Evolutionary conservation across 2,113 vertebrate genomes (phyloP).

Genomic region (Otolemur garnettii): DNA sequence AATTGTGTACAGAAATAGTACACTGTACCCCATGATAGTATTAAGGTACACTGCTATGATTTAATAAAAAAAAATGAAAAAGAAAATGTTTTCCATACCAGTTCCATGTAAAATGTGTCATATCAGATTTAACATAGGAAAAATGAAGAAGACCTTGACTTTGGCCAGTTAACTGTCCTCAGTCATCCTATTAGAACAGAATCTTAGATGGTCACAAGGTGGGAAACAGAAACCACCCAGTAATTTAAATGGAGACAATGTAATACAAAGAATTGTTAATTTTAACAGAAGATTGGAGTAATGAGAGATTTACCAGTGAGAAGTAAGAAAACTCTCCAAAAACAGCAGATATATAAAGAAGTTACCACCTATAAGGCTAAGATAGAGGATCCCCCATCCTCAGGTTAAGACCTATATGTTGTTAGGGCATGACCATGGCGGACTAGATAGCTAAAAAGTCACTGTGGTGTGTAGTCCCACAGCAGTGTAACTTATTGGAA

Average conservation of each 20-base stretch:
- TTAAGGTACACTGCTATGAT: no score
- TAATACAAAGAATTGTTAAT: neutral
- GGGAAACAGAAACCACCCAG: neutral
- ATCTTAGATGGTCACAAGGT: neutral
- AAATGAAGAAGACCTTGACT: neutral
- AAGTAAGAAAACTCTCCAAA: neutral
- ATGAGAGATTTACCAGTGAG: neutral
- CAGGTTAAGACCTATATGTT: neutral
- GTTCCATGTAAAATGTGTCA: neutral
- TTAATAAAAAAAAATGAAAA: no score
- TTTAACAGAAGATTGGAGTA: neutral
- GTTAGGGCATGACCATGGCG: neutral
- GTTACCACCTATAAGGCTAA: neutral
- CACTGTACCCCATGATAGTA: no score
- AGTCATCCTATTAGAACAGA: neutral
- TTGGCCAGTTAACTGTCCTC: neutral
- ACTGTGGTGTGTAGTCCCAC: neutral
- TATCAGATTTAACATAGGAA: neutral
- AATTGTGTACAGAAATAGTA: no score
- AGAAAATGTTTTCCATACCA: neutral
- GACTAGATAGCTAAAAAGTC: neutral
- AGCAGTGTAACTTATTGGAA: no score
- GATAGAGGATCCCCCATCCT: no score
- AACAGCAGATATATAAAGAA: neutral
- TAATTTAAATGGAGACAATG: neutral